Evolutionary conservation across 2,113 vertebrate species (phyloP).

Genomic region (Nematolebias whitei): DNA sequence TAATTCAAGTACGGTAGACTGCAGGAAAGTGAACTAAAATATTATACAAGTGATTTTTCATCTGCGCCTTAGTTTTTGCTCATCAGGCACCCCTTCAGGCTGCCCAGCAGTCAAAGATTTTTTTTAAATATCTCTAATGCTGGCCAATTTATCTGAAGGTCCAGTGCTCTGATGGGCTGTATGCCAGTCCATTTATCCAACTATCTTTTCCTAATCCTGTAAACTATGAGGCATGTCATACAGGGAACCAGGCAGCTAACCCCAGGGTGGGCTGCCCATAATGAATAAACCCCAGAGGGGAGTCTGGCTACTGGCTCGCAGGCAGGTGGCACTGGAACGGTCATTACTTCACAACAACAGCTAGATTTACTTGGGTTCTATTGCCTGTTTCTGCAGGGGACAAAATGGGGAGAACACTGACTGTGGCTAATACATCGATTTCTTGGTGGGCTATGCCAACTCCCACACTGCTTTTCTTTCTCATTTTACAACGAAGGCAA

Average conservation of each 20-base stretch:
- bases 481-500: constrained; percentile 54
- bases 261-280: constrained; percentile 70
- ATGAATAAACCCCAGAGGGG: constrained; percentile 74
- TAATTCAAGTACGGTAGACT: constrained; percentile 6
- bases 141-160: constrained; percentile 64
- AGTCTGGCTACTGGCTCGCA: constrained; percentile 61
- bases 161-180: constrained; percentile 55
- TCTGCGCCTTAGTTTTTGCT: constrained; percentile 37
- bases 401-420: constrained; percentile 61
- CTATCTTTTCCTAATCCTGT: constrained; percentile 75
- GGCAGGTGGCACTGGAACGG: constrained; percentile 74
- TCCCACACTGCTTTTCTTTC: constrained; percentile 59
- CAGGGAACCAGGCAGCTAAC: constrained; percentile 56
- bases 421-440: constrained; percentile 72
- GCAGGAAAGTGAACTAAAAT: constrained; percentile 6
- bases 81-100: constrained; percentile 9
- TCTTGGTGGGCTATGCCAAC: constrained; percentile 44
- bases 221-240: constrained; percentile 71
- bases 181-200: constrained; percentile 73
- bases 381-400: constrained; percentile 62
- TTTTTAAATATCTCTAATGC: constrained; percentile 57
- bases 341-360: constrained; percentile 75
- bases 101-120: constrained; percentile 41
- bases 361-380: constrained; percentile 67
- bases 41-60: constrained; percentile 7